A percentile compares a stretch with the other conserved stretches of the same genome.
phyloP scores from a whole-genome alignment of 2,888 invertebrate species.

The Stenoptilia bipunctidactyla region DNA sequence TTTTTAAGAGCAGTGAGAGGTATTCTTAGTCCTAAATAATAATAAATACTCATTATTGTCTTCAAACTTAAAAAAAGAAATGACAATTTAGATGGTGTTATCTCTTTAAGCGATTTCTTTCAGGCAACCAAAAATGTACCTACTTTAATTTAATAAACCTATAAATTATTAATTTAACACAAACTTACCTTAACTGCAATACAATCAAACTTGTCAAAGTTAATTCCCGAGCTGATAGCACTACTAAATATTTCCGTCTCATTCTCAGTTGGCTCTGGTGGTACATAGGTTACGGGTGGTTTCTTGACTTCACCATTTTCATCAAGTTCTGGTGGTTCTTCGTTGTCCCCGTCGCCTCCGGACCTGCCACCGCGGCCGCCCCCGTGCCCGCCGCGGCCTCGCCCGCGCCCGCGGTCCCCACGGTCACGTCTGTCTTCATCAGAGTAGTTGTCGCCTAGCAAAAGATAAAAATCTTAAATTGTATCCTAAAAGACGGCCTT shows the following conservation, averaged over 20 bases:
- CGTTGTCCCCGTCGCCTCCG: slow-evolving; percentile 18
- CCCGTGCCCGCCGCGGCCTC: slow-evolving; percentile 20
- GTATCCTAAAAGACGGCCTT: too few species aligned
- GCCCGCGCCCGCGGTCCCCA: slow-evolving; percentile 25
- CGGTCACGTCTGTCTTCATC: slow-evolving; percentile 27
- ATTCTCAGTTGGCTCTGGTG: slow-evolving; percentile 80
- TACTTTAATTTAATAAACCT: too few species aligned
- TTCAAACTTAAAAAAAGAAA: too few species aligned
- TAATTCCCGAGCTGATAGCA: slow-evolving; percentile 85
- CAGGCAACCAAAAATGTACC: too few species aligned
- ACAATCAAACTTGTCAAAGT: slow-evolving; percentile 91
- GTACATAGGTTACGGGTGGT: slow-evolving; percentile 72
- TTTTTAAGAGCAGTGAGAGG: too few species aligned
- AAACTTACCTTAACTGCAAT: slow-evolving; percentile 86
- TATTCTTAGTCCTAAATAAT: too few species aligned
- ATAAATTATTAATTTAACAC: too few species aligned
- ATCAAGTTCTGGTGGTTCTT: slow-evolving; percentile 23
- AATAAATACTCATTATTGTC: too few species aligned
- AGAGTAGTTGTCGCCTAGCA: slow-evolving; percentile 23
- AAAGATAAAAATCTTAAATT: too few species aligned
- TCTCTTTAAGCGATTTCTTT: too few species aligned
- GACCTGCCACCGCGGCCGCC: slow-evolving; percentile 17
- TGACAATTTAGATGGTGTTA: too few species aligned
- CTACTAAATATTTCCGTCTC: slow-evolving; percentile 78
- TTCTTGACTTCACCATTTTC: slow-evolving; percentile 47